Percentiles rank a stretch among this genome's conserved stretches.
These are phyloP conservation scores for Pangasius krempfi DNA, from an alignment of 2,797 vertebrate genomes.

Conservation along the genomic window DNA sequence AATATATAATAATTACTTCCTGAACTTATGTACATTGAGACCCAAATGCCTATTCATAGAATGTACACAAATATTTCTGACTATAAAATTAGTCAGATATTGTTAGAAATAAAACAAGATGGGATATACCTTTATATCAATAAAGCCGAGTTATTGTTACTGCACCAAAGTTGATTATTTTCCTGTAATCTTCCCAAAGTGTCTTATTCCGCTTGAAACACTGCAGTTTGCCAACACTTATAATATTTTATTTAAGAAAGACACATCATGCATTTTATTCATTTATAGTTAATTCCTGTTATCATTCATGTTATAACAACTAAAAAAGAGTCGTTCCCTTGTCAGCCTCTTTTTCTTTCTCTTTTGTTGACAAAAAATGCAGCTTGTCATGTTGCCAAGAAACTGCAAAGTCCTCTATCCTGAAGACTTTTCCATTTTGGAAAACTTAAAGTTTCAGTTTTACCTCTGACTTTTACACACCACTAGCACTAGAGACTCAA, in stretches of 20 bases:
- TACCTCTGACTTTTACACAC: not conserved
- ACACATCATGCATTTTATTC: not conserved
- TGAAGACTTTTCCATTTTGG: not conserved
- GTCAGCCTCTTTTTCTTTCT: not conserved
- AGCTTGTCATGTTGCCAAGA: not conserved
- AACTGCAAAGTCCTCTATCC: not conserved
- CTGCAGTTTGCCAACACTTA: not conserved
- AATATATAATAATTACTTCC: not conserved
- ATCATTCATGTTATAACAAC: not conserved
- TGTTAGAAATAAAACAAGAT: not conserved
- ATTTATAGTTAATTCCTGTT: not conserved
- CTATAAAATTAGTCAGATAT: not conserved
- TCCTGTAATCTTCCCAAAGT: not conserved
- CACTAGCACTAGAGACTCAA: not conserved
- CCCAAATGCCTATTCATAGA: not conserved
- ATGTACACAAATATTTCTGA: not conserved
- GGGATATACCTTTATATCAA: not conserved
- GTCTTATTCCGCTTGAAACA: not conserved
- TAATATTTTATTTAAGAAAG: not conserved
- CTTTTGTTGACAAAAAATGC: not conserved
- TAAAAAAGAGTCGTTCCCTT: not conserved
- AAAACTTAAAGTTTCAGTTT: not conserved
- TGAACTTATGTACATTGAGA: not conserved
- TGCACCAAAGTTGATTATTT: not conserved
- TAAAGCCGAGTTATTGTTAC: not conserved